A percentile compares a stretch with the other conserved stretches of the same genome.
Conservation (phyloP, 2,888 invertebrate species). For the Troides aeacus region DNA sequence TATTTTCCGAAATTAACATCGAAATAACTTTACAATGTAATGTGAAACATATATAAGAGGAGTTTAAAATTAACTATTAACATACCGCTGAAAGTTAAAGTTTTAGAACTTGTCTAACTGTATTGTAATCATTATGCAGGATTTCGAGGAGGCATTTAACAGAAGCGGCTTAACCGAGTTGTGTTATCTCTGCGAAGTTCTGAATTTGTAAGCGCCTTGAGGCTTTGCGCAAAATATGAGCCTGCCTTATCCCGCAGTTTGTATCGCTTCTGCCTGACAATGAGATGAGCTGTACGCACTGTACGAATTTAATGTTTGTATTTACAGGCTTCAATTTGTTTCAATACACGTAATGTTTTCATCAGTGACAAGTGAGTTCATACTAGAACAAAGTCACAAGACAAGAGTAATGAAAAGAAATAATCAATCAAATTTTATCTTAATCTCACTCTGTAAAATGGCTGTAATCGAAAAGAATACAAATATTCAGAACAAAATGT, state of each 20-base stretch:
- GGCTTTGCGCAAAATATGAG: constrained; percentile 56
- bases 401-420: neutral
- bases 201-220: constrained; percentile 57
- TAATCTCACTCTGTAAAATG: neutral
- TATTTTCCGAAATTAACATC: neutral
- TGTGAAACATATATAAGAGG: neutral
- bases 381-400: neutral
- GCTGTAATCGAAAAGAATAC: no score
- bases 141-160: constrained; percentile 46
- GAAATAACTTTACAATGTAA: neutral
- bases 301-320: constrained; percentile 28
- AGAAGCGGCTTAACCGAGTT: constrained; percentile 53
- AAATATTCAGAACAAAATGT: no score
- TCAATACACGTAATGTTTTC: neutral
- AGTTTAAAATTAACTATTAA: neutral
- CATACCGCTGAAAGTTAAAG: neutral
- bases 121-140: constrained; percentile 38
- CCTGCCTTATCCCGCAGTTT: constrained; percentile 39
- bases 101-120: constrained; percentile 32
- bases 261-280: constrained; percentile 47
- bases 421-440: neutral
- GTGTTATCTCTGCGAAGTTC: constrained; percentile 66
- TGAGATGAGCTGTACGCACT: constrained; percentile 41
- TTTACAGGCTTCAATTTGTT: neutral
- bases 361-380: neutral